phyloP scores from a whole-genome alignment of 1,140 invertebrate genomes.

The Bombus waltoni region DNA sequence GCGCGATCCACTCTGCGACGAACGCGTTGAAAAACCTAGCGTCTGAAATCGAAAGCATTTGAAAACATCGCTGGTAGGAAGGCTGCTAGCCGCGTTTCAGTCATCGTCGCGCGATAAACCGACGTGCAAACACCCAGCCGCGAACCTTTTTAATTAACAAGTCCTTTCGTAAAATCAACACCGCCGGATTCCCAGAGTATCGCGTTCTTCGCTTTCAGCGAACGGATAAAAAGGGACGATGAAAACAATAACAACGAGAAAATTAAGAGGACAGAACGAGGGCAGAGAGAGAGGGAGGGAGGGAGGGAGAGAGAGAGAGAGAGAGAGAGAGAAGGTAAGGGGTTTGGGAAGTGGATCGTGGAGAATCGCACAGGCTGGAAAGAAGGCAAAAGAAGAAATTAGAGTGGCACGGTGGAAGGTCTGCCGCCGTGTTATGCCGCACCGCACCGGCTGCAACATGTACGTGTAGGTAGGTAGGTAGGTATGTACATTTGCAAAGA shows the following conservation, averaged over 20 bases:
- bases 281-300: not conserved
- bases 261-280: conserved; percentile 33
- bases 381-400: conserved; percentile 46
- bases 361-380: conserved; percentile 39
- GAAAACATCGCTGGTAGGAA: not conserved
- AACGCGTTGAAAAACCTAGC: not conserved
- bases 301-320: not conserved
- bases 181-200: conserved; percentile 31
- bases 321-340: not conserved
- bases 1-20: too few relatives aligned
- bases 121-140: not conserved
- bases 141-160: conserved; percentile 32
- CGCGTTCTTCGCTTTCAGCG: conserved; percentile 24
- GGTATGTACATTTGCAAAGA: conserved; percentile 57
- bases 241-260: conserved; percentile 34
- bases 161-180: conserved; percentile 30
- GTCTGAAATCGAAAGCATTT: not conserved
- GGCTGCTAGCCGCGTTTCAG: not conserved
- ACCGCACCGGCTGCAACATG: not conserved
- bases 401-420: not conserved
- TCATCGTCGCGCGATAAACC: not conserved
- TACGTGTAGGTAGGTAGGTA: conserved; percentile 10
- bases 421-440: not conserved
- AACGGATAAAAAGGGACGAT: not conserved
- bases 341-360: conserved; percentile 38